Evolutionary conservation across 2,113 vertebrate genomes (phyloP), one percentile per base, ranked within the genome.

Genomic region (Apus apus): DNA sequence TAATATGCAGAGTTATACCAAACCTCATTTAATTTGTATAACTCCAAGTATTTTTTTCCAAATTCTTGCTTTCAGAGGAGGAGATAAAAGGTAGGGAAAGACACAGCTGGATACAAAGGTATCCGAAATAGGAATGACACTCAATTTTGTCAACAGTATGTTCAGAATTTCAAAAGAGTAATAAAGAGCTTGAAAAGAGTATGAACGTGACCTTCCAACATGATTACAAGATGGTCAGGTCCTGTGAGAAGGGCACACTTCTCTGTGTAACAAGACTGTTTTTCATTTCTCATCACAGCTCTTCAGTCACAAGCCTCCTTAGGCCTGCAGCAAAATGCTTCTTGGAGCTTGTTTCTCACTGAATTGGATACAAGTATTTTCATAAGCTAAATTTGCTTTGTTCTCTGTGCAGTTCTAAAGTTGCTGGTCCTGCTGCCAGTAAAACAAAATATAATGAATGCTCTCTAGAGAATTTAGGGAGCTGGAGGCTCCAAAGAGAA

Each of bases 361-460:
- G 38, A 86, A 75, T 53, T 85, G 71, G 57, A 45, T 21, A 81
- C 14, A 3, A 94, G 30, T 40, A 51, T 77, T 93, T 80, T 86
- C 82, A 72, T 53, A 86, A 84, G 26, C 72, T 93, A 50, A 84
- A 86, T 64, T 61, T 40, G 9, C 65, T 91, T 93, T 96, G 70
- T 85, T 93, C 72, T 84, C 61, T 60, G 27, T 53, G 53, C 61
- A 68, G 20, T 80, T 84, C 79, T 90, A n/a, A 88, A 93, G 67
- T 73, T 86, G 15, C 68, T 85, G 38, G 34, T 92, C 43, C 40
- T 84, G 76, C 48, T 96, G 72, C 72, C 57, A 90, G 57, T 78
- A 77, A 94, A 74, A 48, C 32, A 80, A 86, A 90, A 94, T 54
- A 54, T 64, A 96, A 81, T 57, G 82, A 92, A 87, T 40, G 34